These are phyloP conservation scores for Myrmecophaga tridactyla DNA, from an alignment of 2,113 vertebrate genomes.

Conservation along the genomic window DNA sequence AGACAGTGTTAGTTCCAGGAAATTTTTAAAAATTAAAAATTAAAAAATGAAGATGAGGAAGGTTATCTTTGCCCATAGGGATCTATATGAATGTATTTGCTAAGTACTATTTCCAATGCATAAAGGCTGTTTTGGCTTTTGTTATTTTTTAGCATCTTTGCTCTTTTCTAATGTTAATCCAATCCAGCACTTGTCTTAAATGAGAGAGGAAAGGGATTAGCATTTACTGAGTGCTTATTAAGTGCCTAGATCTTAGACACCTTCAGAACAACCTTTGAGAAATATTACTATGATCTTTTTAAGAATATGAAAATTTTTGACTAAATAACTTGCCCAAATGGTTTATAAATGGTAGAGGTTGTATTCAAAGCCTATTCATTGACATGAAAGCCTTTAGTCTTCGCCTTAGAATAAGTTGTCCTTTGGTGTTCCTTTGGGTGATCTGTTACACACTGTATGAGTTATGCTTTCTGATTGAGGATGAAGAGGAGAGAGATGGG, in stretches of 20 bases:
- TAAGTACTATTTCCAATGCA: neutral
- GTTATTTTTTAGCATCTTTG: neutral
- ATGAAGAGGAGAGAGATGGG: neutral
- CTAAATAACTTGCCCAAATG: conserved; percentile 20
- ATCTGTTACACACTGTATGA: no score
- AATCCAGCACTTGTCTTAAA: conserved; percentile 39
- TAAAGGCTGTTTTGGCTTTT: neutral
- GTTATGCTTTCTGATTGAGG: neutral
- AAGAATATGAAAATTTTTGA: neutral
- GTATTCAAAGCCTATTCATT: neutral
- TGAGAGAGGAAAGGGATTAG: neutral
- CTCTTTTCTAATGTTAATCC: neutral
- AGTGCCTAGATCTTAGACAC: neutral
- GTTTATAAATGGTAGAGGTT: neutral
- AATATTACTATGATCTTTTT: conserved; percentile 12
- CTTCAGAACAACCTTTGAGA: conserved; percentile 12
- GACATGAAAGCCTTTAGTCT: neutral
- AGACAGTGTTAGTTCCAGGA: neutral
- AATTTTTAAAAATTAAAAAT: neutral
- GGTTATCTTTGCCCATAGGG: neutral
- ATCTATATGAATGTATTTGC: neutral
- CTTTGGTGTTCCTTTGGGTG: neutral
- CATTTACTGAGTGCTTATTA: conserved; percentile 26
- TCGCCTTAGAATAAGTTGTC: neutral
- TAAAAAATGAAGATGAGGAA: neutral